These are phyloP conservation scores for Sialis lutaria DNA, from an alignment of 2,888 invertebrate genomes.

Conservation along the genomic window DNA sequence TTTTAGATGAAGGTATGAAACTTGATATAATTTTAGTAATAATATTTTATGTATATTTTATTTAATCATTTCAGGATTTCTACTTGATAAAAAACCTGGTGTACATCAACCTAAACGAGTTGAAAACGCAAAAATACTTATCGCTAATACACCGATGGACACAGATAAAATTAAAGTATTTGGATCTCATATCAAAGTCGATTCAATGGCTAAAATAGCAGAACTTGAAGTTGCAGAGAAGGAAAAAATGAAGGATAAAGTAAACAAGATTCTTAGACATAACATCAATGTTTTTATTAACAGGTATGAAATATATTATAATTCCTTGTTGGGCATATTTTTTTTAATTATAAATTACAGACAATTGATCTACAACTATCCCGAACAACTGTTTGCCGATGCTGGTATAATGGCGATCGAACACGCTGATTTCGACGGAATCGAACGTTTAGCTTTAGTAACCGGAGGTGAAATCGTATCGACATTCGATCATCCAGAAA, in stretches of 20 bases:
- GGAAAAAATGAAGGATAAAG: slow-evolving; percentile 99
- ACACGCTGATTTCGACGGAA: slow-evolving; percentile 99
- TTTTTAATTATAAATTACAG: too few species aligned
- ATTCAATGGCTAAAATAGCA: slow-evolving; percentile 89
- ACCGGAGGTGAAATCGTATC: slow-evolving; percentile 98
- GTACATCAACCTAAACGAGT: slow-evolving; percentile 93
- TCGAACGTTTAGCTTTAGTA: slow-evolving; percentile 90
- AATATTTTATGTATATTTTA: too few species aligned
- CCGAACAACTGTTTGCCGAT: slow-evolving; percentile 97
- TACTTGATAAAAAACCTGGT: slow-evolving; percentile 93
- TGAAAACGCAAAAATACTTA: slow-evolving; percentile 90
- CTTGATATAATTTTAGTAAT: too few species aligned
- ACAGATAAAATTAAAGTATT: slow-evolving; percentile 99
- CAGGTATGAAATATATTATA: slow-evolving; percentile 28
- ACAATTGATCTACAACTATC: slow-evolving; percentile 99
- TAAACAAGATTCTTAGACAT: slow-evolving; percentile 86
- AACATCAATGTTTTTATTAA: slow-evolving; percentile 97
- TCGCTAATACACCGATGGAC: slow-evolving; percentile 99
- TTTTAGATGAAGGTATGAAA: slow-evolving; percentile 63
- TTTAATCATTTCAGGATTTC: slow-evolving; percentile 40
- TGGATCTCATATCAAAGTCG: slow-evolving; percentile 85
- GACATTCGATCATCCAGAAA: slow-evolving; percentile 88
- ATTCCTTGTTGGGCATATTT: too few species aligned
- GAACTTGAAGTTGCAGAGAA: slow-evolving; percentile 96
- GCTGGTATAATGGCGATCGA: slow-evolving; percentile 98